Evolutionary conservation across 2,797 vertebrate species (phyloP).

Genomic region (Caiman crocodilus): DNA sequence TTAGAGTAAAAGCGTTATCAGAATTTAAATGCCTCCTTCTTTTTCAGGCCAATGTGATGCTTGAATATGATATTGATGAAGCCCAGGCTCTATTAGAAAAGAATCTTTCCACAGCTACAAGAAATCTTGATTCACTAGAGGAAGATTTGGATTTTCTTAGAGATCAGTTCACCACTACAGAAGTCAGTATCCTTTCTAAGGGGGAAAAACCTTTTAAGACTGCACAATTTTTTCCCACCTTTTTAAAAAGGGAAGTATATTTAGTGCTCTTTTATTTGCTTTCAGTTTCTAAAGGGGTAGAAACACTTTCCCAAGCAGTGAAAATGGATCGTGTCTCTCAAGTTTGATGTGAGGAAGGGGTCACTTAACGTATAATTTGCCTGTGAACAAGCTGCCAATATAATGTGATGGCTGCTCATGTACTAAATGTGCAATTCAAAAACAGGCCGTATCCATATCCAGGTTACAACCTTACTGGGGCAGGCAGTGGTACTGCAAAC

Average conservation of each 20-base stretch:
- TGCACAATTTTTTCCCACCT: neutral
- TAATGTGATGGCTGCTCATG: fast-evolving
- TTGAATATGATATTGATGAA: slow-evolving; percentile 98
- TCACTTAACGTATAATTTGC: fast-evolving
- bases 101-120: slow-evolving; percentile 93
- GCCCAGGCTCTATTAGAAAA: slow-evolving; percentile 96
- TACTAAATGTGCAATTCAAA: neutral
- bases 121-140: slow-evolving; percentile 94
- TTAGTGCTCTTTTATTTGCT: neutral
- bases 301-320: neutral
- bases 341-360: neutral
- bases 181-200: slow-evolving; percentile 99
- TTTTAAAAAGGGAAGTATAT: neutral
- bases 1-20: neutral
- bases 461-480: no score
- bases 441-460: no score
- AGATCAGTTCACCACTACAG: slow-evolving; percentile 99
- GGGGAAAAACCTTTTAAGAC: neutral
- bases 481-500: no score
- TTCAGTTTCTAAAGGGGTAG: neutral
- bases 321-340: fast-evolving
- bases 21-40: neutral
- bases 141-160: slow-evolving; percentile 97
- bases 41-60: slow-evolving; percentile 95
- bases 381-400: neutral